Evolutionary conservation across 2,888 invertebrate species (phyloP).

Genomic region (Amiota minor): DNA sequence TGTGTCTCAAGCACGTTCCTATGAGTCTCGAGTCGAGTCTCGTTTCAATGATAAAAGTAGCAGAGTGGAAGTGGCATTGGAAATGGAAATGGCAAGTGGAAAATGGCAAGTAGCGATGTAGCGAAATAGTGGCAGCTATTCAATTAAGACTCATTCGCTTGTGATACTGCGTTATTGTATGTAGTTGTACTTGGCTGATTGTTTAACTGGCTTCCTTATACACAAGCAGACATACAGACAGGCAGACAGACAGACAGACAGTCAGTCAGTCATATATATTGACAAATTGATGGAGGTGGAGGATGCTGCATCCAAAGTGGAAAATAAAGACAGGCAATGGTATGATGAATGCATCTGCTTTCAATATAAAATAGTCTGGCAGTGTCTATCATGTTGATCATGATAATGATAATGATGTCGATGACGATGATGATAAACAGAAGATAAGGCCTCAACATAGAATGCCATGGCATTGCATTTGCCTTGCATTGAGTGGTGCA

Average conservation of each 20-base stretch:
- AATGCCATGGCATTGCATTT: too few relatives aligned
- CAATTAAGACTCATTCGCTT: not conserved
- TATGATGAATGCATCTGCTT: not conserved
- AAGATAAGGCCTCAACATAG: not conserved
- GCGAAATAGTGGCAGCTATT: not conserved
- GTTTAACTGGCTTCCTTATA: not conserved
- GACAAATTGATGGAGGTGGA: too few relatives aligned
- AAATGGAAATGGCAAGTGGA: not conserved
- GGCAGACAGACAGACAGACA: too few relatives aligned
- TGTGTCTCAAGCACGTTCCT: conserved; percentile 4
- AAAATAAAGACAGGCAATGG: not conserved
- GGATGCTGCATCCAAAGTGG: too few relatives aligned
- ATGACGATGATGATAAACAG: not conserved
- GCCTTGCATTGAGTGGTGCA: too few relatives aligned
- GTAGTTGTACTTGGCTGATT: not conserved
- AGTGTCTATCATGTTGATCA: too few relatives aligned
- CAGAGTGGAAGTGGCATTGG: not conserved
- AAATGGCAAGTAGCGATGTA: not conserved
- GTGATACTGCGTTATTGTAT: not conserved
- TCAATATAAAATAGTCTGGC: not conserved
- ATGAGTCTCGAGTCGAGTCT: not conserved
- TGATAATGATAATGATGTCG: not conserved
- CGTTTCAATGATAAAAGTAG: too few relatives aligned
- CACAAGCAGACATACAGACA: too few relatives aligned
- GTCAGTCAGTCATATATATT: too few relatives aligned